These are phyloP conservation scores for Eupelmus urozonus DNA, from an alignment of 2,888 invertebrate species.

Conservation along the genomic window DNA sequence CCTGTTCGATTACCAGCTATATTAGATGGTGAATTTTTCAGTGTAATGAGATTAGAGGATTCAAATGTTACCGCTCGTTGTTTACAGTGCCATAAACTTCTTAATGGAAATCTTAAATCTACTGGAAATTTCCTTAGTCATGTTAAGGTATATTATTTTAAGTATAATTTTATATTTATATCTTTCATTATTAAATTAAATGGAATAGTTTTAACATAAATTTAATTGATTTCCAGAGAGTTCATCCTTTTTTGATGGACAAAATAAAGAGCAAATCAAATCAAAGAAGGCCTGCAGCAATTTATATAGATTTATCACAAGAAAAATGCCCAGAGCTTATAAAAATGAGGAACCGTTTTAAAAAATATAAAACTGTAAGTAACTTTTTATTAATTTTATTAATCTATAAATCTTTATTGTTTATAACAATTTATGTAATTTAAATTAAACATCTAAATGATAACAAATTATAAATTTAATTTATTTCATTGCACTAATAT, in stretches of 20 bases:
- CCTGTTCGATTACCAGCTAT: constrained; percentile 75
- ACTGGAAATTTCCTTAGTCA: constrained; percentile 76
- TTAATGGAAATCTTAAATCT: constrained; percentile 75
- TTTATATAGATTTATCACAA: constrained; percentile 71
- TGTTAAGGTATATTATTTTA: constrained; percentile 69
- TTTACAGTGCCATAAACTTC: constrained; percentile 73
- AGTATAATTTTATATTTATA: not conserved
- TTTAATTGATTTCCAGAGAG: constrained; percentile 66
- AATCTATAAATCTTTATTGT: not conserved
- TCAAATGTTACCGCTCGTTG: constrained; percentile 75
- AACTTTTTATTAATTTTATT: constrained; percentile 19
- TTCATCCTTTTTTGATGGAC: constrained; percentile 74
- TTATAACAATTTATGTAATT: too few species aligned
- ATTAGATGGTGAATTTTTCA: constrained; percentile 75
- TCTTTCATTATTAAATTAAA: not conserved
- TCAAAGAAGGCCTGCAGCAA: constrained; percentile 74
- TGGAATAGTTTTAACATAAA: too few species aligned
- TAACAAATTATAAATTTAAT: not conserved
- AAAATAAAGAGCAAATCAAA: constrained; percentile 75
- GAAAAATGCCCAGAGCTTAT: constrained; percentile 71
- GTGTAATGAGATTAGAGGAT: constrained; percentile 74
- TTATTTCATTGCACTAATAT: constrained; percentile 10
- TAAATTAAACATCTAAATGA: not conserved
- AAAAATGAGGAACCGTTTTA: constrained; percentile 65
- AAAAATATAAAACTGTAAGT: constrained; percentile 52